Conservation (phyloP, 2,113 vertebrate genomes). For the Oncorhynchus masou region DNA sequence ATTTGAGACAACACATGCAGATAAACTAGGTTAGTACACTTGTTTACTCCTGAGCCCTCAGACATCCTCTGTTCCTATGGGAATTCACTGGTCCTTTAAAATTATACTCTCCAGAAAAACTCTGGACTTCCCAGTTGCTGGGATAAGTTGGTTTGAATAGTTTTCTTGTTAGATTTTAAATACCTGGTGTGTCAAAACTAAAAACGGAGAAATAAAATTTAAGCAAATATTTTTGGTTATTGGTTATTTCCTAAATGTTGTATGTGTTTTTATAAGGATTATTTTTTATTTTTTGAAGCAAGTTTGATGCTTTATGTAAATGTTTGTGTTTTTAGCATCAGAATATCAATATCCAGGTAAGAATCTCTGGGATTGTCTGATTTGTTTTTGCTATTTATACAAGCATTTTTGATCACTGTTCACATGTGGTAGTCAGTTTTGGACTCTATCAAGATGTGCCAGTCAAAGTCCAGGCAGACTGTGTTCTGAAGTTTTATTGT, state of each 20-base stretch:
- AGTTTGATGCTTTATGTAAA: background rate
- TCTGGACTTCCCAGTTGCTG: background rate
- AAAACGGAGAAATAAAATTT: constrained; percentile 12
- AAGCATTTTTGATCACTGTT: background rate
- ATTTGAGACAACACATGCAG: background rate
- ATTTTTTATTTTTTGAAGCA: constrained; percentile 30
- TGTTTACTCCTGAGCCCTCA: background rate
- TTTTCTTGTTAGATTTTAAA: background rate
- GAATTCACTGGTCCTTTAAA: too few relatives aligned
- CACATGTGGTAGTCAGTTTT: too few relatives aligned
- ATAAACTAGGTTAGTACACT: background rate
- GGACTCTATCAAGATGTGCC: too few relatives aligned
- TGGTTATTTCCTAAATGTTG: constrained; percentile 17
- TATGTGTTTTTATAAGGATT: background rate
- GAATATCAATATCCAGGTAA: background rate
- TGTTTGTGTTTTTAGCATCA: too few relatives aligned
- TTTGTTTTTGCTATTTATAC: background rate
- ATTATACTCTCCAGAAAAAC: background rate
- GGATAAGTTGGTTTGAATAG: background rate
- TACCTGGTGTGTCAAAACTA: background rate
- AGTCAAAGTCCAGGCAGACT: too few relatives aligned
- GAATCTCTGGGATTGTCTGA: background rate
- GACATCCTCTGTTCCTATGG: background rate
- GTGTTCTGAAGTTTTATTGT: too few relatives aligned
- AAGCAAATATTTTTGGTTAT: constrained; percentile 19